Conservation (phyloP, 2,113 vertebrate genomes). For the Anhinga rufa region DNA sequence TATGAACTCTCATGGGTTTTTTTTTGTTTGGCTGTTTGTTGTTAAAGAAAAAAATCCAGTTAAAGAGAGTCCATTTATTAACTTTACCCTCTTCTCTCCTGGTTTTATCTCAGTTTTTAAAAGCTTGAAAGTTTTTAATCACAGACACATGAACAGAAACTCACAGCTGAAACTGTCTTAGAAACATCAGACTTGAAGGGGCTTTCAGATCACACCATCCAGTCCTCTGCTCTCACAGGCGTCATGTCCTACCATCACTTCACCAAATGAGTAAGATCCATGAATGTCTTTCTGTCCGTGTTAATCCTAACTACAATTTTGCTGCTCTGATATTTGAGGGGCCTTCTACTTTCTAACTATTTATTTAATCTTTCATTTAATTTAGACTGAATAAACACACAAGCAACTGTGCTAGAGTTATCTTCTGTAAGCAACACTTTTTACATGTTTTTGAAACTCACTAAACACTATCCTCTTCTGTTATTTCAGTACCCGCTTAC, state of each 20-base stretch:
- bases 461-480: not conserved
- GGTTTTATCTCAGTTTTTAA: not conserved
- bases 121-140: not conserved
- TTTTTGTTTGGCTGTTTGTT: not conserved
- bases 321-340: not conserved
- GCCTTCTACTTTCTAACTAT: not conserved
- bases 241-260: not conserved
- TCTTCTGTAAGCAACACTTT: not conserved
- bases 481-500: not conserved
- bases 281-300: accelerated
- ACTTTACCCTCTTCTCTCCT: not conserved
- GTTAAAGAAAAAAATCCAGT: not conserved
- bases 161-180: not conserved
- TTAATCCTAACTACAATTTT: not conserved
- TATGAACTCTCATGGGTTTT: not conserved
- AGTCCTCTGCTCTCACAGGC: not conserved
- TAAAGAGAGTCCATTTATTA: not conserved
- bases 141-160: not conserved
- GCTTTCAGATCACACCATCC: not conserved
- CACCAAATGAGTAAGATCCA: not conserved
- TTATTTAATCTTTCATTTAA: not conserved
- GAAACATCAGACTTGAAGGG: not conserved
- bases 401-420: not conserved
- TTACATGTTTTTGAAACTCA: not conserved
- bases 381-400: not conserved